phyloP scores from a whole-genome alignment of 2,797 vertebrate genomes.

The Silurus aristotelis region DNA sequence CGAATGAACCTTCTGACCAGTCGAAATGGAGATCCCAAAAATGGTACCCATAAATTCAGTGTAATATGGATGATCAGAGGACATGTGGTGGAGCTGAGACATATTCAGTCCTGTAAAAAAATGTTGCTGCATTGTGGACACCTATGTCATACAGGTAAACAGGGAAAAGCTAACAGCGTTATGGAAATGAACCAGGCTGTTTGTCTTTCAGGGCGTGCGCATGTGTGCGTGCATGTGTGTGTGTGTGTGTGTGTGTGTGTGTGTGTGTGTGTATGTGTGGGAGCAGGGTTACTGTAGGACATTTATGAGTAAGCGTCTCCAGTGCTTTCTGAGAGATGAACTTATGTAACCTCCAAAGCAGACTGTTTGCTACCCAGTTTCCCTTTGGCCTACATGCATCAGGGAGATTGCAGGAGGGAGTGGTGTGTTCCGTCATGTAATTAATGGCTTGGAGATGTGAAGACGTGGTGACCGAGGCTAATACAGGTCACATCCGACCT shows the following conservation, averaged over 20 bases:
- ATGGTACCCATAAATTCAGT: too few species aligned
- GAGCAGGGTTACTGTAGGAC: slow-evolving; percentile 50
- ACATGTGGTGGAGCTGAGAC: too few species aligned
- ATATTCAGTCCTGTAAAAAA: too few species aligned
- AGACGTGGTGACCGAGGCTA: not conserved
- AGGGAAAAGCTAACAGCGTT: slow-evolving; percentile 4
- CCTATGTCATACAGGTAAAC: slow-evolving; percentile 18
- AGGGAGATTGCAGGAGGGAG: not conserved
- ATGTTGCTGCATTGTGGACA: not conserved
- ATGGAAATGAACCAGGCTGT: slow-evolving; percentile 44
- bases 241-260: not conserved
- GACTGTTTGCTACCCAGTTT: slow-evolving; percentile 23
- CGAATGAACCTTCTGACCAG: not conserved
- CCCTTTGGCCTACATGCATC: slow-evolving; percentile 25
- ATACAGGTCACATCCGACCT: slow-evolving; percentile 15
- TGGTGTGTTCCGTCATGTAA: not conserved
- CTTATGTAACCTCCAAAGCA: slow-evolving; percentile 48
- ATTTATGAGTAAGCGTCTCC: slow-evolving; percentile 12
- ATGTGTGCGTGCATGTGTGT: not conserved
- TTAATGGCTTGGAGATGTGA: not conserved
- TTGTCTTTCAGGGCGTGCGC: slow-evolving; percentile 24
- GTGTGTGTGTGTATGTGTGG: slow-evolving; percentile 11
- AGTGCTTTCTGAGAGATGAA: slow-evolving; percentile 26
- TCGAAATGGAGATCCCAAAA: not conserved
- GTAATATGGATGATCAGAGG: not conserved